Evolutionary conservation across 2,113 vertebrate species (phyloP), one percentile per base, ranked within the genome.

Genomic region (Rhinoderma darwinii): DNA sequence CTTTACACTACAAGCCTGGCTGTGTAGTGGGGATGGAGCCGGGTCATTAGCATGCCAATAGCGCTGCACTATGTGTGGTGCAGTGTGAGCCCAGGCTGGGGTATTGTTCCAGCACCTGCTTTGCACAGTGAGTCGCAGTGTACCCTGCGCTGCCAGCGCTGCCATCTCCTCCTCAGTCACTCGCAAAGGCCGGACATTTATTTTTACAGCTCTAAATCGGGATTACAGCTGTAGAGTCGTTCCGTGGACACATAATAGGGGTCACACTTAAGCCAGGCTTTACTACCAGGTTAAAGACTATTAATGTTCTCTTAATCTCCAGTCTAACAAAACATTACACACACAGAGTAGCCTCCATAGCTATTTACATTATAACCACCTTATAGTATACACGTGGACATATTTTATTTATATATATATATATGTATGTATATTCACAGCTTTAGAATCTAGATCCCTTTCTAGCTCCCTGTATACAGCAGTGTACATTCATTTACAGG

Each of bases 21-120:
- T 88, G 73, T 90, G 90, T 44, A 91, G 91, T 93, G 90, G 89
- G 70, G 77, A 88, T 78, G 87, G 81, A 88, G 77, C 66, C 10
- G 17, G 43, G 30, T 30, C 30, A 92, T 94, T 94, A 93, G 90
- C 93, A 93, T 93, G 90, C 88, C 79, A 94, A 93, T 92, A 89
- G 87, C 59, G 77, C 27, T 37, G 90, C 86, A 80, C 11, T 0
- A 88, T 61, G 78, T 76, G 83, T 44, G 75, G 27, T 70, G 18
- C 47, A 68, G 30, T 70, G 86, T 89, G 89, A 88, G 91, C 90
- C 91, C 92, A 89, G 81, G 89, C 88, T 0, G 18, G 68, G 73
- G 79, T 59, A 92, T 92, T 92, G 92, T 91, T 88, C 80, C 88
- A 84, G 81, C 88, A 92, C 90, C 89, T 91, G 92, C 90, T 89